A percentile compares a stretch with the other conserved stretches of the same genome.
phyloP scores from a whole-genome alignment of 2,113 vertebrate species.

The Indicator maculatus region DNA sequence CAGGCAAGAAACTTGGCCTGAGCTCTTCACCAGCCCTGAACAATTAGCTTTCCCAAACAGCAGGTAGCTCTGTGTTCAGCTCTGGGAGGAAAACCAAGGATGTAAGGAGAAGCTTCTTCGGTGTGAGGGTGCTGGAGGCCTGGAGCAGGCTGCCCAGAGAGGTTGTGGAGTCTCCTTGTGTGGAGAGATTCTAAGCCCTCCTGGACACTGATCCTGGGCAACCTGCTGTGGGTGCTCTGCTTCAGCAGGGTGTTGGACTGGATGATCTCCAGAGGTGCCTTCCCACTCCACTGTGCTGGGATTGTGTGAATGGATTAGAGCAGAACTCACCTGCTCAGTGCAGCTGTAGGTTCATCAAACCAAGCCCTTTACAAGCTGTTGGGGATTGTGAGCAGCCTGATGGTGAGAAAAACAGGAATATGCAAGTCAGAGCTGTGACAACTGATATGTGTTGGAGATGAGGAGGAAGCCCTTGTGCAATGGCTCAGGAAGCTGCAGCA shows the following conservation, averaged over 20 bases:
- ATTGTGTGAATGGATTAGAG: not conserved
- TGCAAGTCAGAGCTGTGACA: not conserved
- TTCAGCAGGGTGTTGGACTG: too few relatives aligned
- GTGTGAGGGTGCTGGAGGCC: too few relatives aligned
- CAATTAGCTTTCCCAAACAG: not conserved
- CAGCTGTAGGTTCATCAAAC: not conserved
- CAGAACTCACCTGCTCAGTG: not conserved
- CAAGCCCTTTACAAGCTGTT: not conserved
- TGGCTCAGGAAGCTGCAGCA: not conserved
- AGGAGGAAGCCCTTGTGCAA: not conserved
- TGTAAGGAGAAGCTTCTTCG: not conserved
- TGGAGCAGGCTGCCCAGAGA: too few relatives aligned
- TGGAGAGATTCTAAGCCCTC: too few relatives aligned
- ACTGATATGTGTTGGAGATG: rapidly evolving
- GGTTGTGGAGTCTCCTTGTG: too few relatives aligned
- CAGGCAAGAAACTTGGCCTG: not conserved
- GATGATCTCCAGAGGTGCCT: too few relatives aligned
- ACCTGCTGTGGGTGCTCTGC: too few relatives aligned
- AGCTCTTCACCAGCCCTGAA: not conserved
- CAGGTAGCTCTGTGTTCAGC: not conserved
- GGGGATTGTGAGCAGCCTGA: not conserved
- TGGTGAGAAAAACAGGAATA: not conserved
- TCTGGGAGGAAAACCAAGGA: not conserved
- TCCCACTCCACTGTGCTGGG: too few relatives aligned
- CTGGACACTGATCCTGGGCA: too few relatives aligned